Percentiles rank a stretch among this genome's conserved stretches.
These are phyloP conservation scores for Actenoides lindsayi DNA, from an alignment of 2,113 vertebrate genomes.

Conservation along the genomic window DNA sequence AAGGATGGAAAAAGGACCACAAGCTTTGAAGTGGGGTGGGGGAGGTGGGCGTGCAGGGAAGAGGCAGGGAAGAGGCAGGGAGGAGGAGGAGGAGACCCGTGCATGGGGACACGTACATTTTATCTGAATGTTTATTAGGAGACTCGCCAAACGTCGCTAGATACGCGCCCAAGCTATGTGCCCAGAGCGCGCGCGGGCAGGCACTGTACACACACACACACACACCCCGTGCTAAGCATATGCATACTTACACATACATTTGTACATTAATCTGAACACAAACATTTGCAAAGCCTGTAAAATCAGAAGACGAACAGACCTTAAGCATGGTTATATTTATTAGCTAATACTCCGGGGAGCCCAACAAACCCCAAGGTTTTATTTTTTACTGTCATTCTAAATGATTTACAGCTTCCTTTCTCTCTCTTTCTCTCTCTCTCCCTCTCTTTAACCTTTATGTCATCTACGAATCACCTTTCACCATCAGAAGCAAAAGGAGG, in stretches of 20 bases:
- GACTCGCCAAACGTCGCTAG: background rate
- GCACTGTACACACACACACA: background rate
- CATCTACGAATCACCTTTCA: background rate
- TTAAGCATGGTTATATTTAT: conserved; percentile 22
- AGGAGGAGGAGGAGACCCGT: conserved; percentile 22
- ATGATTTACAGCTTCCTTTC: conserved; percentile 29
- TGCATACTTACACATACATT: conserved; percentile 30
- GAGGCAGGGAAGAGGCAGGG: background rate
- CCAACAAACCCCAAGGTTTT: conserved; percentile 41
- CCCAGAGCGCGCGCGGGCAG: accelerated
- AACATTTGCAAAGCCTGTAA: conserved; percentile 19
- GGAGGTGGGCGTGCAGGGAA: background rate
- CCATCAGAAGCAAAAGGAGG: background rate
- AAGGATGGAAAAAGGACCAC: conserved; percentile 71
- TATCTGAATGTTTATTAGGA: conserved; percentile 26
- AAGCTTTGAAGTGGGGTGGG: conserved; percentile 71
- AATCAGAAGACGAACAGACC: background rate
- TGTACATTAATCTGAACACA: conserved; percentile 28
- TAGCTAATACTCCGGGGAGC: conserved; percentile 12
- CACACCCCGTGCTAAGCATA: background rate
- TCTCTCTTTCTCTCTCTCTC: background rate
- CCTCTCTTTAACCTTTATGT: background rate
- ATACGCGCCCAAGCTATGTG: background rate
- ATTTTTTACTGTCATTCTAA: conserved; percentile 60
- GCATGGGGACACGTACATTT: conserved; percentile 39